phyloP scores from a whole-genome alignment of 2,113 vertebrate species.

The Thermophis baileyi region DNA sequence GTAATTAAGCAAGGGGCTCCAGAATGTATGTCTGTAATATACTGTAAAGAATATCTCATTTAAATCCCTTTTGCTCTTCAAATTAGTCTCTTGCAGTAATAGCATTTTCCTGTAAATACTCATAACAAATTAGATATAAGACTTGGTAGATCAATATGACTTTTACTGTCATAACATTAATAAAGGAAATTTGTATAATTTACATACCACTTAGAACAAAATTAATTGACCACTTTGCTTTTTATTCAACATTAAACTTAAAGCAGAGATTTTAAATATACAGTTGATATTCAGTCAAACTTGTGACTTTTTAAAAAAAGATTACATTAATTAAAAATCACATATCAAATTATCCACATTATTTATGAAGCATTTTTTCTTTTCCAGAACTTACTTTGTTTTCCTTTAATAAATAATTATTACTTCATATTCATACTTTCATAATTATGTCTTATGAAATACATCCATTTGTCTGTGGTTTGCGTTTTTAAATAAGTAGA shows the following conservation, averaged over 20 bases:
- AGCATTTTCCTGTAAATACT: neutral
- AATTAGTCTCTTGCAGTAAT: neutral
- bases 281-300: neutral
- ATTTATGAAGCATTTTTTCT: neutral
- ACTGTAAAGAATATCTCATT: neutral
- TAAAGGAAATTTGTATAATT: neutral
- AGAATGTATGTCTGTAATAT: neutral
- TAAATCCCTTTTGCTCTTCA: neutral
- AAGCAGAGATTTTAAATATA: neutral
- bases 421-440: neutral
- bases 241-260: neutral
- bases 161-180: neutral
- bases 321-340: neutral
- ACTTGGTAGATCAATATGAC: neutral
- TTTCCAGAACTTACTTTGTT: neutral
- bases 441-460: neutral
- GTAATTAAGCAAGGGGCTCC: neutral
- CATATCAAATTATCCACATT: neutral
- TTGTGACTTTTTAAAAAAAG: neutral
- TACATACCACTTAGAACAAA: neutral
- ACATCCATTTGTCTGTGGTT: neutral
- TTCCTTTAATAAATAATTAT: neutral
- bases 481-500: neutral
- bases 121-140: neutral
- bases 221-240: neutral